phyloP scores from a whole-genome alignment of 2,797 vertebrate species.

The Arnoldichthys spilopterus region DNA sequence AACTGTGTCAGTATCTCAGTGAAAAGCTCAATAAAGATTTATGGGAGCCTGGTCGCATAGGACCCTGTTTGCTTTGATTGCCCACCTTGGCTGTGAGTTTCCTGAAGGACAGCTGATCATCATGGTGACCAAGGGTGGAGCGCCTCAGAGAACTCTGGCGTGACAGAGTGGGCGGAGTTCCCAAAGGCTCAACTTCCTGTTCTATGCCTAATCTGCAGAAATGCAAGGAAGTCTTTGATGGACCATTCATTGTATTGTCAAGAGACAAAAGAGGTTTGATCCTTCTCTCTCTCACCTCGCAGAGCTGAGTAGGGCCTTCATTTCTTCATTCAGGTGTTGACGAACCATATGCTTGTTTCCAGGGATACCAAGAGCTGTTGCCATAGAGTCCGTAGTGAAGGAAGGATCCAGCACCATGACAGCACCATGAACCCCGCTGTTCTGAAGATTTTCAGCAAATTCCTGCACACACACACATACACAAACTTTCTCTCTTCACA shows the following conservation, averaged over 20 bases:
- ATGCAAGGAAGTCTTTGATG: not conserved
- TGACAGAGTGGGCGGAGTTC: constrained; percentile 71
- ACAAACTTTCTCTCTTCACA: not conserved
- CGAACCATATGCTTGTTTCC: constrained; percentile 86
- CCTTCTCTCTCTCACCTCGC: constrained; percentile 72
- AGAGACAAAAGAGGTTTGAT: too few species aligned
- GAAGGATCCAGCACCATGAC: constrained; percentile 87
- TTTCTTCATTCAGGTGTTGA: constrained; percentile 85
- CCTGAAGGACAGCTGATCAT: constrained; percentile 76
- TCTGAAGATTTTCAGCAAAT: constrained; percentile 83
- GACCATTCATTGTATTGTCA: not conserved
- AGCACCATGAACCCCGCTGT: constrained; percentile 85
- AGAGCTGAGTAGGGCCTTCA: constrained; percentile 77
- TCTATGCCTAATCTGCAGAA: constrained; percentile 69
- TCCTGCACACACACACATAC: constrained; percentile 73
- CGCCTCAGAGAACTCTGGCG: constrained; percentile 75
- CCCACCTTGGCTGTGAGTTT: constrained; percentile 75
- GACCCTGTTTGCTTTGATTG: too few species aligned
- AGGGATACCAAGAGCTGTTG: constrained; percentile 84
- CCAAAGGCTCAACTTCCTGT: constrained; percentile 73
- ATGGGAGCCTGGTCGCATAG: too few species aligned
- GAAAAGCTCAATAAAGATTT: too few species aligned
- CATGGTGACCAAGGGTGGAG: constrained; percentile 65
- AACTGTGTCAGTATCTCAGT: too few species aligned
- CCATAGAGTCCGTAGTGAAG: constrained; percentile 87